Evolutionary conservation across 2,797 vertebrate genomes (phyloP).

Genomic region (Macropus fuliginosus): DNA sequence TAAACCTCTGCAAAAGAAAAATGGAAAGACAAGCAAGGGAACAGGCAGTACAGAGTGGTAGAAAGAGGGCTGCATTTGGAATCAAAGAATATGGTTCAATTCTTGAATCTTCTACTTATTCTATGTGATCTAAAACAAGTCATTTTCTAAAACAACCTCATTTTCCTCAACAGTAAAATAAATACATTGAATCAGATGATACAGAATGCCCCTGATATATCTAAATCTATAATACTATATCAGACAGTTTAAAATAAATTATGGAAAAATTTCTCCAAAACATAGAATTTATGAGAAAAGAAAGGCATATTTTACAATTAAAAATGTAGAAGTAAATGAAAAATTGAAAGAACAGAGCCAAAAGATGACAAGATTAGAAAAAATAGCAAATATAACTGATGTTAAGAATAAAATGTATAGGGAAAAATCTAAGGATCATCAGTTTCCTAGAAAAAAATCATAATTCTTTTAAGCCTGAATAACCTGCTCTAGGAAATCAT

Average conservation of each 20-base stretch:
- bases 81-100: background rate
- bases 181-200: background rate
- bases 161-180: background rate
- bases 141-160: background rate
- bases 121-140: background rate
- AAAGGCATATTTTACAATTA: background rate
- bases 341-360: background rate
- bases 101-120: background rate
- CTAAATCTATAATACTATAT: background rate
- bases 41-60: background rate
- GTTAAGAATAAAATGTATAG: background rate
- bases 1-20: background rate
- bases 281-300: background rate
- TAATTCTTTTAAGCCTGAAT: background rate
- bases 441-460: background rate
- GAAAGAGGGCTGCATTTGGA: background rate
- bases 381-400: background rate
- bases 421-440: background rate
- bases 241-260: background rate
- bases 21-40: background rate
- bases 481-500: background rate
- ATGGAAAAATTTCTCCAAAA: background rate
- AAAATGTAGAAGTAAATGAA: background rate
- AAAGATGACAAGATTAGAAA: background rate
- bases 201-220: background rate